Evolutionary conservation across 2,797 vertebrate genomes (phyloP), one percentile per base, ranked within the genome.

Genomic region (Protonibea diacanthus): DNA sequence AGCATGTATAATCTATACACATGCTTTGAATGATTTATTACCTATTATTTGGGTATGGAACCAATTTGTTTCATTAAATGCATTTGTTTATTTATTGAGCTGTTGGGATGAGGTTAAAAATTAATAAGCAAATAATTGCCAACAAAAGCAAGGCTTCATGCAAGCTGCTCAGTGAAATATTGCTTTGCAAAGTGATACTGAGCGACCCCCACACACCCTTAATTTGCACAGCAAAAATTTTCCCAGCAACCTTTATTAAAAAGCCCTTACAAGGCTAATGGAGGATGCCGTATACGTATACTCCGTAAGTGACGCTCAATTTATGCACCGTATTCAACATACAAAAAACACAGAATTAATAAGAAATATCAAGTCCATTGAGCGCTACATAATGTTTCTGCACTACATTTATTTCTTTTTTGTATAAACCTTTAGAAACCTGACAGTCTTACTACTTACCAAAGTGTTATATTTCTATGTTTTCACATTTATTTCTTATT

Each of bases 71-170:
- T 91, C 88, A 90, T 94, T 92, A 92, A 88, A 86, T 80, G 76
- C 85, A 58, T 87, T 89, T 91, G 90, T 94, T 94, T 93, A 90
- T 94, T 92, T 92, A 92, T 92, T 89, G 90, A 91, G 88, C 87
- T 90, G 81, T 73, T 75, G 77, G 87, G 80, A 89, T 42, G 60
- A 86, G 82, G 88, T 92, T 76, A 89, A 92, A 94, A 95, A 95
- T 93, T 91, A 94, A 95, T 92, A 89, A 87, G 91, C 89, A 87
- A 94, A 93, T 95, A 94, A 95, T 93, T 94, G 92, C 70, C 66
- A 79, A 86, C 90, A 91, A 94, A 91, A 90, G 83, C 86, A 58
- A 21, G 65, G 76, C 79, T 79, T 85, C 73, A 74, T 59, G 59
- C 52, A 27, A 79, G 81, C 51, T 33, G 66, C 63, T 57, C 48